phyloP scores from a whole-genome alignment of 2,797 vertebrate species.

The Enteromius afrohamiltoni region DNA sequence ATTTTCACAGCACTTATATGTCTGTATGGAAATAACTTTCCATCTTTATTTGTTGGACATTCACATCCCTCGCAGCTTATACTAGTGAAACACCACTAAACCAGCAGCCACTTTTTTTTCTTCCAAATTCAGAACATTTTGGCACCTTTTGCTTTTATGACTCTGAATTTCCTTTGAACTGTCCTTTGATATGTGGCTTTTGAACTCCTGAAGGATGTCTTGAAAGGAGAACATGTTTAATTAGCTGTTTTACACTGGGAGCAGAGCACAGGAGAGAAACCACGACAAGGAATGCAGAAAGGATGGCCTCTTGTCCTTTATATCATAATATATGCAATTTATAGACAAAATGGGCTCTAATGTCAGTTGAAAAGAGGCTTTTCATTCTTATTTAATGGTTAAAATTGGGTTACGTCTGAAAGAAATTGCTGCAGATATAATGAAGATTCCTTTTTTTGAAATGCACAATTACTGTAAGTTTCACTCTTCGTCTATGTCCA shows the following conservation, averaged over 20 bases:
- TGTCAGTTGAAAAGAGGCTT: constrained; percentile 69
- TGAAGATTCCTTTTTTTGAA: constrained; percentile 41
- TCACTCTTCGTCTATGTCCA: not conserved
- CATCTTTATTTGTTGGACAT: constrained; percentile 23
- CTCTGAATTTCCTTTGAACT: constrained; percentile 72
- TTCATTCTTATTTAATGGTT: constrained; percentile 70
- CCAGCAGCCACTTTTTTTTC: constrained; percentile 46
- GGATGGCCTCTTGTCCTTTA: constrained; percentile 47
- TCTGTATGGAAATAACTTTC: constrained; percentile 1
- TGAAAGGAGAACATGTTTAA: constrained; percentile 75
- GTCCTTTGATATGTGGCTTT: constrained; percentile 73
- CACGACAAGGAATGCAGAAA: constrained; percentile 52
- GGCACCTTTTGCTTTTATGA: constrained; percentile 71
- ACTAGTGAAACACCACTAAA: not conserved
- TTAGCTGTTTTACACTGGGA: constrained; percentile 70
- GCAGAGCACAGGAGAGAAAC: constrained; percentile 55
- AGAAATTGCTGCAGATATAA: constrained; percentile 56
- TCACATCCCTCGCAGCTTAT: not conserved
- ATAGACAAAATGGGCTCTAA: constrained; percentile 68
- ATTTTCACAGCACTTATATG: constrained; percentile 12
- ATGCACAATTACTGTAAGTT: constrained; percentile 16
- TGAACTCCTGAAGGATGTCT: constrained; percentile 77
- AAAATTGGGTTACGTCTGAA: constrained; percentile 66
- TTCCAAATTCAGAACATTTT: constrained; percentile 62
- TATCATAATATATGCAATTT: constrained; percentile 72